Conservation (phyloP, 1,140 invertebrate genomes). For the Bombus cullumanus region DNA sequence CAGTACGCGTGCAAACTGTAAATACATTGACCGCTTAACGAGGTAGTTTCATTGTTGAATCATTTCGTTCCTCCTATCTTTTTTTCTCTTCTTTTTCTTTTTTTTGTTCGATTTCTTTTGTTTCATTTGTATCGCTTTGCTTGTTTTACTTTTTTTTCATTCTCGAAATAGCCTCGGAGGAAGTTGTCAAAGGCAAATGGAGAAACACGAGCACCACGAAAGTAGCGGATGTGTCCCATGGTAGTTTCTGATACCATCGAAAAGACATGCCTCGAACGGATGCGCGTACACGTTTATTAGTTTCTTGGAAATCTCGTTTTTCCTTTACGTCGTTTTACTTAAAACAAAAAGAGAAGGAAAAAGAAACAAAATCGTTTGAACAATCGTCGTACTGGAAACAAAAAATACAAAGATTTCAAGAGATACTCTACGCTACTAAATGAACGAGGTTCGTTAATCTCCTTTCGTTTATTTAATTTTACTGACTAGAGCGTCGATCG, state of each 20-base stretch:
- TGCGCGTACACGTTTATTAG: neutral
- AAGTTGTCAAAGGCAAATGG: constrained; percentile 72
- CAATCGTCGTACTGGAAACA: neutral
- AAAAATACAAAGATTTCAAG: constrained; percentile 6
- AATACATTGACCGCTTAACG: constrained; percentile 51
- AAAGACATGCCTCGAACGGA: neutral
- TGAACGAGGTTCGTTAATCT: constrained; percentile 56
- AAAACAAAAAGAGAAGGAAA: neutral
- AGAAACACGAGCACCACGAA: constrained; percentile 27
- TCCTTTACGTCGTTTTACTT: neutral
- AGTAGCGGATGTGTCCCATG: neutral
- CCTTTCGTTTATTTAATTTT: constrained; percentile 66
- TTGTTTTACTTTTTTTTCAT: neutral
- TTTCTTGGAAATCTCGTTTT: neutral
- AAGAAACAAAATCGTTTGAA: neutral
- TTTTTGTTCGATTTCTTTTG: neutral
- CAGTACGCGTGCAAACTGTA: constrained; percentile 27
- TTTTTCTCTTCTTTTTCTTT: neutral
- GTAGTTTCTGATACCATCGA: no score
- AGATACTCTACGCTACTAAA: constrained; percentile 45
- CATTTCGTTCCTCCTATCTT: neutral
- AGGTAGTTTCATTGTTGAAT: constrained; percentile 57
- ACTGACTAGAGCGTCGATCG: constrained; percentile 68
- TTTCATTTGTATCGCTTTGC: neutral
- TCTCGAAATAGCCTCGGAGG: neutral